A percentile compares a stretch with the other conserved stretches of the same genome.
Evolutionary conservation across 35 echinoderm and acorn worm species (phyloP).

Genomic region (Acanthaster planci): DNA sequence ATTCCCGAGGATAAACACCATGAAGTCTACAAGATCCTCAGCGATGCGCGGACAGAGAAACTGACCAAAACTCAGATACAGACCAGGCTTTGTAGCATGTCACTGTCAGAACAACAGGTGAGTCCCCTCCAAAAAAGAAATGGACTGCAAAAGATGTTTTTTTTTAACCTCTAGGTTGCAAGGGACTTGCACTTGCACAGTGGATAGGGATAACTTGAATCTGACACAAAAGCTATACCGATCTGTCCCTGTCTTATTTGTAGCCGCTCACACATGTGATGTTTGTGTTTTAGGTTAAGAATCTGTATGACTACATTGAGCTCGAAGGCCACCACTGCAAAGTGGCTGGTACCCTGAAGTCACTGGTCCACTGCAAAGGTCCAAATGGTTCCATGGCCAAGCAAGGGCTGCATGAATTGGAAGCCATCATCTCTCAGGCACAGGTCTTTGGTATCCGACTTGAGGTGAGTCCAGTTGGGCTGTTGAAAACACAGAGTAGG

Average conservation of each 20-base stretch:
- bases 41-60: slow-evolving; percentile 71
- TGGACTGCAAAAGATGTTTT: no score
- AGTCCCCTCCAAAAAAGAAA: no score
- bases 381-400: slow-evolving; percentile 83
- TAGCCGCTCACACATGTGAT: no score
- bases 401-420: slow-evolving; percentile 89
- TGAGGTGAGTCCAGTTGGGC: slow-evolving; percentile 40
- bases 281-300: slow-evolving; percentile 42
- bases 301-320: slow-evolving; percentile 73
- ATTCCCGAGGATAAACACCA: slow-evolving; percentile 76
- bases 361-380: slow-evolving; percentile 68
- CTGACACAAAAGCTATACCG: no score
- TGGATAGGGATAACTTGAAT: no score
- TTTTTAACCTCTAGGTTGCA: not conserved
- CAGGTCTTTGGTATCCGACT: slow-evolving; percentile 81
- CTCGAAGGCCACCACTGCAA: slow-evolving; percentile 80
- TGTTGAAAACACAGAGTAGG: no score
- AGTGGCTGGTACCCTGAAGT: slow-evolving; percentile 60
- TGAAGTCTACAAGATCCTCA: slow-evolving; percentile 74
- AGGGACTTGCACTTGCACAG: not conserved
- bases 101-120: slow-evolving; percentile 87
- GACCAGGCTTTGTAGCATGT: slow-evolving; percentile 81
- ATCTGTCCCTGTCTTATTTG: no score
- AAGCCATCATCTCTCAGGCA: slow-evolving; percentile 80
- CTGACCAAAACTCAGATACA: slow-evolving; percentile 77